Percentiles rank a stretch among this genome's conserved stretches.
Conservation (phyloP, 2,888 invertebrate species). For the Philereme vetulata region DNA sequence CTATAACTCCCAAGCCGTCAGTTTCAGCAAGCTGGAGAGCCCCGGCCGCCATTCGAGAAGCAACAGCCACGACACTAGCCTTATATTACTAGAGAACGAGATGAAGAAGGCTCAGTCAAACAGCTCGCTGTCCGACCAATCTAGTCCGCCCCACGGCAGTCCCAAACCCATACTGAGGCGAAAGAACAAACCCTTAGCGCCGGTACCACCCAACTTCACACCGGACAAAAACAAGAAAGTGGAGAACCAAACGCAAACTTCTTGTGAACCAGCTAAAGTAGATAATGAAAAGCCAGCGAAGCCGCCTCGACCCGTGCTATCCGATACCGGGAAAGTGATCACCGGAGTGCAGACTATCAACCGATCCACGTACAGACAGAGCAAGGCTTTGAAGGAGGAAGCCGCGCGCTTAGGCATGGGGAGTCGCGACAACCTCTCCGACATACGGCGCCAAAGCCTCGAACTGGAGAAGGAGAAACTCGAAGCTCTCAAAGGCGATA, state of each 20-base stretch:
- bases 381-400: conserved; percentile 76
- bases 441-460: conserved; percentile 80
- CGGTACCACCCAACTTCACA: conserved; percentile 86
- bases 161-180: conserved; percentile 88
- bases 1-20: conserved; percentile 44
- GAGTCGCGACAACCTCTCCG: conserved; percentile 72
- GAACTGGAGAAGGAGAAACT: conserved; percentile 81
- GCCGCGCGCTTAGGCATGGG: conserved; percentile 58
- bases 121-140: conserved; percentile 87
- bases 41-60: conserved; percentile 80
- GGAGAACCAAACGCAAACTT: conserved; percentile 50
- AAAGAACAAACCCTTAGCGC: conserved; percentile 90
- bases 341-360: conserved; percentile 85
- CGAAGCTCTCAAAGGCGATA: conserved; percentile 56
- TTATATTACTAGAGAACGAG: conserved; percentile 75
- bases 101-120: conserved; percentile 86
- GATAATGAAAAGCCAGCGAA: conserved; percentile 84
- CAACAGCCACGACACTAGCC: conserved; percentile 85
- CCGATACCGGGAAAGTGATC: conserved; percentile 75
- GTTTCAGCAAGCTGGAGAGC: conserved; percentile 18
- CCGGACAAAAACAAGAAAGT: conserved; percentile 73
- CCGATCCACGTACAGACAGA: conserved; percentile 82
- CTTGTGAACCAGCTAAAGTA: conserved; percentile 43
- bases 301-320: conserved; percentile 84
- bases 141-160: conserved; percentile 89